Percentiles rank a stretch among this genome's conserved stretches.
Evolutionary conservation across 1,140 invertebrate genomes (phyloP).

Genomic region (Chionoecetes opilio): DNA sequence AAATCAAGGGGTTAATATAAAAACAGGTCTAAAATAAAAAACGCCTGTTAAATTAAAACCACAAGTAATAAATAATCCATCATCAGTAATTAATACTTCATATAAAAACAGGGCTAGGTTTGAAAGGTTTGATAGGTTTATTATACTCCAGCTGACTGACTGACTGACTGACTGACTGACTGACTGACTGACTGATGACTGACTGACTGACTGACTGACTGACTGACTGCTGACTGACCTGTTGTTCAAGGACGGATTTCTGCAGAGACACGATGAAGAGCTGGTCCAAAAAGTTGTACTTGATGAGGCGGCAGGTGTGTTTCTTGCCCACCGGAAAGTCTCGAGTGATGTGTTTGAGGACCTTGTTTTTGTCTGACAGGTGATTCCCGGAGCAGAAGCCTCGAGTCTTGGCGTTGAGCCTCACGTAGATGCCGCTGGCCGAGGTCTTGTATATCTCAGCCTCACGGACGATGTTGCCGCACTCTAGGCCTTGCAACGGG

Average conservation of each 20-base stretch:
- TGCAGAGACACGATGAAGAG: slow-evolving; percentile 59
- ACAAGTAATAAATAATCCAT: too few species aligned
- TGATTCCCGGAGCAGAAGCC: slow-evolving; percentile 58
- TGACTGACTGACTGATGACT: too few species aligned
- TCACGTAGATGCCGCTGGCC: slow-evolving; percentile 40
- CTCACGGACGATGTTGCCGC: slow-evolving; percentile 45
- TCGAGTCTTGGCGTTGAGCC: slow-evolving; percentile 30
- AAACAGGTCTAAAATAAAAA: too few species aligned
- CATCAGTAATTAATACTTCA: too few species aligned
- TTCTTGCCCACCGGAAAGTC: slow-evolving; percentile 55
- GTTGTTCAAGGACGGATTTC: slow-evolving; percentile 67
- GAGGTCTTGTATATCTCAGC: slow-evolving; percentile 42
- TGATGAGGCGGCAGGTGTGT: slow-evolving; percentile 1
- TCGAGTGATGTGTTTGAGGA: not conserved
- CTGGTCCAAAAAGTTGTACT: slow-evolving; percentile 65
- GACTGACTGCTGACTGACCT: too few species aligned
- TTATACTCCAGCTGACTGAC: too few species aligned
- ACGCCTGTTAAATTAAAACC: too few species aligned
- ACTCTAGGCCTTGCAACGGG: slow-evolving; percentile 23
- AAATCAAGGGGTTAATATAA: too few species aligned
- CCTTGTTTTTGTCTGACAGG: not conserved
- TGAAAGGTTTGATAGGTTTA: too few species aligned
- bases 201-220: too few species aligned
- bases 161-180: too few species aligned
- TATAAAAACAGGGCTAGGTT: too few species aligned